Percentiles rank a stretch among this genome's conserved stretches.
phyloP scores from a whole-genome alignment of 1,140 invertebrate genomes.

The Oedothorax gibbosus region DNA sequence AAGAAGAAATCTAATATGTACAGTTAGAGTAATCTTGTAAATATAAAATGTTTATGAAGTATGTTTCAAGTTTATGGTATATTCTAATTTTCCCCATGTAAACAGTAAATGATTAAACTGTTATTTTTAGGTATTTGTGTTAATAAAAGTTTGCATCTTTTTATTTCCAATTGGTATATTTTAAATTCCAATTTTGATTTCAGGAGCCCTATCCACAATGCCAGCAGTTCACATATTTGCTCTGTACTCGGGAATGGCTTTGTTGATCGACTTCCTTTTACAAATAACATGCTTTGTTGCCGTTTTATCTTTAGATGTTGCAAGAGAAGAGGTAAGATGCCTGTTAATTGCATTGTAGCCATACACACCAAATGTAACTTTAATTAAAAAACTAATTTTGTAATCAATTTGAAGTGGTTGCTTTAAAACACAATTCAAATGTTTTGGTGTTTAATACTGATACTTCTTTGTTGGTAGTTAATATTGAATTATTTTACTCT shows the following conservation, averaged over 20 bases:
- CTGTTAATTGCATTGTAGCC: neutral
- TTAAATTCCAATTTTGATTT: neutral
- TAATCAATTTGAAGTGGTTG: no score
- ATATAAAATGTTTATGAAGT: neutral
- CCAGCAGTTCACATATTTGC: slow-evolving; percentile 97
- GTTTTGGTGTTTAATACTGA: no score
- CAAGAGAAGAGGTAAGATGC: slow-evolving; percentile 71
- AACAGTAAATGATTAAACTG: no score
- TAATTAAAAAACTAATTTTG: no score
- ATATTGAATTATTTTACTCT: no score
- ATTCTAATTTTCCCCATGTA: neutral
- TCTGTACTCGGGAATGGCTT: slow-evolving; percentile 94
- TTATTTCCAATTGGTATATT: no score
- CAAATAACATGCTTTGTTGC: slow-evolving; percentile 98
- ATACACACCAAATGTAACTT: no score
- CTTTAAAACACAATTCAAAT: no score
- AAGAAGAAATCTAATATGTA: no score
- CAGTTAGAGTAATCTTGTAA: neutral
- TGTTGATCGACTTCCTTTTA: slow-evolving; percentile 94
- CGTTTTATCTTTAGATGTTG: slow-evolving; percentile 87
- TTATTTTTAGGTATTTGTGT: no score
- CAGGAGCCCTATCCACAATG: slow-evolving; percentile 93
- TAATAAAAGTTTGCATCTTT: no score
- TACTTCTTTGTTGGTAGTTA: no score
- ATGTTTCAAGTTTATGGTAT: neutral